Evolutionary conservation across 2,113 vertebrate genomes (phyloP), one percentile per base, ranked within the genome.

Genomic region (Pao palembangensis): DNA sequence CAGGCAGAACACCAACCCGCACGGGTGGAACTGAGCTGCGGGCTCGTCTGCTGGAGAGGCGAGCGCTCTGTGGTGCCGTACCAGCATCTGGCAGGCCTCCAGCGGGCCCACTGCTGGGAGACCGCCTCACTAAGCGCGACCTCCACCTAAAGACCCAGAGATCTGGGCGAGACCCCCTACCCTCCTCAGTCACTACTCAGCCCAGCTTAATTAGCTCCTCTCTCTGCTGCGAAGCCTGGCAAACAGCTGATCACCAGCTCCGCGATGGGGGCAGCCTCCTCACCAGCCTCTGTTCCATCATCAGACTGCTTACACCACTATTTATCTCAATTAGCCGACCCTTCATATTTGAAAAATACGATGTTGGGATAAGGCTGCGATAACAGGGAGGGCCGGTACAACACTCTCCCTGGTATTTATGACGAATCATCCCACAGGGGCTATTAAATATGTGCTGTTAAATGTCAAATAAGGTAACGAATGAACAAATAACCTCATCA

Each of bases 321-420:
- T 81, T 78, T 52, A 66, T 87, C 81, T 79, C 73, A 82, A 84
- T 84, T 79, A 85, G 64, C 78, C 43, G 58, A 21, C 67, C 75
- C 70, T 59, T 66, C 76, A 74, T 73, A 49, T 61, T 69, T 64
- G 54, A 72, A 61, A 71, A 73, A 79, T 74, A 69, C 55, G 61
- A 69, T 66, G 70, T 59, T 61, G 1, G 57, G 78, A 77, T 64
- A 61, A 74, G 58, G 54, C 61, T 58, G 34, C 18, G 69, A 60
- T 69, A 76, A 59, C 50, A 7, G 55, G 31, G 38, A 60, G 60
- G 31, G 51, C 57, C 17, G 50, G 47, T 17, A 28, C 43, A 17
- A 23, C 60, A 51, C 63, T 56, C 67, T 60, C 48, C 25, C 20
- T 55, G 54, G 58, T 58, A 51, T 59, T 66, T 43, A 31, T 61